Conservation (phyloP, 2,888 invertebrate species). For the Chaetogeoica ovagalla region DNA sequence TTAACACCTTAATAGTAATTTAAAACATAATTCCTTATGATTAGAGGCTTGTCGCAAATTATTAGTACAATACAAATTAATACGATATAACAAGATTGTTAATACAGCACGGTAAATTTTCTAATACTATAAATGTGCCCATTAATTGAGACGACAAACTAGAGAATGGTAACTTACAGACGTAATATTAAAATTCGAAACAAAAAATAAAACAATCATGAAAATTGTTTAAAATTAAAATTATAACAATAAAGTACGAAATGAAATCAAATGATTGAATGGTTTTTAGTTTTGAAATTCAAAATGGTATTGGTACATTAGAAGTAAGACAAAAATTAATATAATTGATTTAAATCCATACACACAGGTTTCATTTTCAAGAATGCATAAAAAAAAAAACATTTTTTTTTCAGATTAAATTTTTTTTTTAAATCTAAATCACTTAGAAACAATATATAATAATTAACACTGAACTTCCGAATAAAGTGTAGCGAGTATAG, state of each 20-base stretch:
- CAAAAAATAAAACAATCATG: not conserved
- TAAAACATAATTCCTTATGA: constrained; percentile 7
- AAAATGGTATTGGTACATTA: not conserved
- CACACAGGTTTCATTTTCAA: not conserved
- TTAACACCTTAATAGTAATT: constrained; percentile 12
- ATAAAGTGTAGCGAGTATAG: too few relatives aligned
- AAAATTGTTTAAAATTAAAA: not conserved
- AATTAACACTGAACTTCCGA: too few relatives aligned
- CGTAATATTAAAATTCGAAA: constrained; percentile 2
- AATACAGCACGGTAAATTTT: constrained; percentile 10
- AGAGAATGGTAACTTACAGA: constrained; percentile 4
- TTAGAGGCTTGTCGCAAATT: not conserved
- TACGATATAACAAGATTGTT: constrained; percentile 15
- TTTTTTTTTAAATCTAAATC: too few relatives aligned
- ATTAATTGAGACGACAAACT: not conserved
- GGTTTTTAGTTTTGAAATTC: not conserved
- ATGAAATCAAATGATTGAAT: not conserved
- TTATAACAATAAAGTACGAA: not conserved
- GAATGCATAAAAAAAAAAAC: not conserved
- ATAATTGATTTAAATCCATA: not conserved
- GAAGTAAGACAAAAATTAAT: not conserved
- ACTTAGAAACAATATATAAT: too few relatives aligned
- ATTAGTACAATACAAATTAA: not conserved
- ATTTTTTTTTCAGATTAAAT: too few relatives aligned
- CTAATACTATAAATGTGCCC: not conserved